Evolutionary conservation across 1,140 invertebrate species (phyloP).

Genomic region (Heliconius hewitsoni): DNA sequence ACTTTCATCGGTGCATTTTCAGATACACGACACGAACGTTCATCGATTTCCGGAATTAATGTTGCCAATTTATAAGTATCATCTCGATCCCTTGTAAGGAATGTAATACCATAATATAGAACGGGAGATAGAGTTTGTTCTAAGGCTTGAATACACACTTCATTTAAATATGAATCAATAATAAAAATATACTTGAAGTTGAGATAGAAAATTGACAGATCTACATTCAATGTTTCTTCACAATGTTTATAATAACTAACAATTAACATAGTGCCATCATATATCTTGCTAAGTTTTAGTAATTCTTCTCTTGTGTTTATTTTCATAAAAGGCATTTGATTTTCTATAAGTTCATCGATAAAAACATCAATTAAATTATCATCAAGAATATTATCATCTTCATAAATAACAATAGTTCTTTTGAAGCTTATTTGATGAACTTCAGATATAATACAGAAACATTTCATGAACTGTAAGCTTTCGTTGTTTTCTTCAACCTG

Average conservation of each 20-base stretch:
- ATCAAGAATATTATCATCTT: neutral
- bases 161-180: slow-evolving; percentile 20
- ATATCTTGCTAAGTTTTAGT: slow-evolving; percentile 12
- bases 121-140: slow-evolving; percentile 30
- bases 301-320: slow-evolving; percentile 24
- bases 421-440: neutral
- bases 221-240: slow-evolving; percentile 28
- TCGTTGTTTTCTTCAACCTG: slow-evolving; percentile 7
- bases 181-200: slow-evolving; percentile 50
- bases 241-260: slow-evolving; percentile 42
- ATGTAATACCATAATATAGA: slow-evolving; percentile 44
- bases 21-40: slow-evolving; percentile 45
- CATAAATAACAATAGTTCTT: slow-evolving; percentile 7
- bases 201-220: slow-evolving; percentile 25
- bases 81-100: slow-evolving; percentile 36
- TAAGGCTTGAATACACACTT: slow-evolving; percentile 33
- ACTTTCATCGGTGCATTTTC: slow-evolving; percentile 30
- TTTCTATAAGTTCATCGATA: neutral
- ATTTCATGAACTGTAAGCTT: neutral
- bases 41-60: slow-evolving; percentile 45
- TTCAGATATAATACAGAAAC: neutral
- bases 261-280: slow-evolving; percentile 41
- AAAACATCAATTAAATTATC: neutral
- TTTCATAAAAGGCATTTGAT: slow-evolving; percentile 31
- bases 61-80: slow-evolving; percentile 39